A percentile compares a stretch with the other conserved stretches of the same genome.
Evolutionary conservation across 92 coral and sea anemone species (phyloP).

Genomic region (Porites rus): DNA sequence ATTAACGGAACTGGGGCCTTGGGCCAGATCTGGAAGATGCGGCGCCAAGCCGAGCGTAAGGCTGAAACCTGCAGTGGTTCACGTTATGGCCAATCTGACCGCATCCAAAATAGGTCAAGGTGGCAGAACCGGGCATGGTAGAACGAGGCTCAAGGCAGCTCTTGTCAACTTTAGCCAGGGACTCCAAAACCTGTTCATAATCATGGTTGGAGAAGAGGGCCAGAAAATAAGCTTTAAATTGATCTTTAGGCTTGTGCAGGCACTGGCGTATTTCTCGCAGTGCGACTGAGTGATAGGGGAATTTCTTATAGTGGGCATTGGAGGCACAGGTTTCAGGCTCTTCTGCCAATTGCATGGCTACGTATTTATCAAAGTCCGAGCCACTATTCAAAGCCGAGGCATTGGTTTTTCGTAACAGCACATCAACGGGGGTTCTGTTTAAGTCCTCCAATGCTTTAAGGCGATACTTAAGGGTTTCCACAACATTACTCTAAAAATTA

Average conservation of each 20-base stretch:
- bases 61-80: background rate
- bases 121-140: background rate
- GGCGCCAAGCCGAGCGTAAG: background rate
- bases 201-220: slow-evolving; percentile 37
- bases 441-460: slow-evolving; percentile 3
- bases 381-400: slow-evolving; percentile 17
- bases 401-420: slow-evolving; percentile 7
- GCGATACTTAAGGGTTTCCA: background rate
- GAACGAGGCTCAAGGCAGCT: background rate
- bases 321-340: background rate
- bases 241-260: background rate
- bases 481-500: background rate
- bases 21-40: background rate
- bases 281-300: slow-evolving; percentile 15
- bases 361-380: slow-evolving; percentile 34
- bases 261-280: slow-evolving; percentile 24
- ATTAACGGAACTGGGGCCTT: background rate
- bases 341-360: slow-evolving; percentile 29
- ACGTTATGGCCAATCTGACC: slow-evolving; percentile 24
- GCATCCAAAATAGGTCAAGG: slow-evolving; percentile 2
- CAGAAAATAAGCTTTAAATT: slow-evolving; percentile 34
- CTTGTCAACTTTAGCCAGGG: slow-evolving; percentile 30
- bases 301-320: slow-evolving; percentile 1
- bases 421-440: background rate
- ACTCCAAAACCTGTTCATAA: slow-evolving; percentile 14